Base-by-base conservation (phyloP, 2,888 invertebrate species). In the Pheosia tremula region DNA sequence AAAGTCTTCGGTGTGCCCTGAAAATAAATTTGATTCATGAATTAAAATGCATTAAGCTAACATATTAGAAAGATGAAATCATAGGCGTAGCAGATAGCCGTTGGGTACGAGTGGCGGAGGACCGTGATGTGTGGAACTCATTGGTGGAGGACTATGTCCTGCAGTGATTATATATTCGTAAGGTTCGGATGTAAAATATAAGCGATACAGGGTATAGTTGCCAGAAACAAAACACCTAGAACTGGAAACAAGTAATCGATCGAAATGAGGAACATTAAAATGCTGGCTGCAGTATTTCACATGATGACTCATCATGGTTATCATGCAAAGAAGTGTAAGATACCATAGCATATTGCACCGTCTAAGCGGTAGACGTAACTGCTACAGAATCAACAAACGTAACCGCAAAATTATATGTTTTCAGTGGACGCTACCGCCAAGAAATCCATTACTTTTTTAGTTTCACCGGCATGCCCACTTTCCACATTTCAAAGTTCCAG, bases 1-100 rank as follows among this genome's bases (percentile, higher is more conserved):
- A 87, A 96, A 97, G 89, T 99, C 98, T 56, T 96, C 97, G 4
- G 98, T 98, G 83, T 98, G 96, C 57, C 98, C 98, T 98, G 88
- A 58, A 86, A 83, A 62, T 59, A 69, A 61, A 56, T 3, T 24
- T 24, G 24, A 2, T 24, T 24, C 24, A 24, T 24, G 24, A 24
- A 24, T 2, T 1, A 24, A 24, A 24, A 24, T 24, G 24, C 24
- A 24, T 24, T n/a, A n/a, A n/a, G n/a, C n/a, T n/a, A n/a, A n/a
- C n/a, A n/a, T n/a, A n/a, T n/a, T n/a, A n/a, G n/a, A n/a, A n/a
- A n/a, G n/a, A n/a, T n/a, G n/a, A n/a, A n/a, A n/a, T n/a, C n/a
- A n/a, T n/a, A n/a, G n/a, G 24, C 24, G 24, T 24, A 24, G 24
- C 24, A 24, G 24, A 24, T 24, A 24, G 24, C 24, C 24, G 24